phyloP scores from a whole-genome alignment of 2,797 vertebrate species.

The Dryobates pubescens region DNA sequence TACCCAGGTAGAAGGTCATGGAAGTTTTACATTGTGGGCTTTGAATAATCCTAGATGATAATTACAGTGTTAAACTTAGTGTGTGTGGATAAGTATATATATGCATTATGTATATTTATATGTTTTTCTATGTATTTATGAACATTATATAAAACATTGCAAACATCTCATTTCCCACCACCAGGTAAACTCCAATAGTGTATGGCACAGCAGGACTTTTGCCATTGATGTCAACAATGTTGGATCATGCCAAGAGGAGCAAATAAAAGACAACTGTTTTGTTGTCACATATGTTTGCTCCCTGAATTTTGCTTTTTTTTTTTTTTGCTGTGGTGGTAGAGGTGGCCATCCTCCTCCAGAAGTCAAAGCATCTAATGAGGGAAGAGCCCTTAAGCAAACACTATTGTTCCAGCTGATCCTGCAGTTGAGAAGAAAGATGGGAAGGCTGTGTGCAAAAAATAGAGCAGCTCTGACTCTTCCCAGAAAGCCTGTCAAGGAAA shows the following conservation, averaged over 20 bases:
- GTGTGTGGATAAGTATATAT: background rate
- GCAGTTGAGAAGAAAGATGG: background rate
- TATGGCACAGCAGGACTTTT: background rate
- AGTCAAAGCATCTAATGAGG: background rate
- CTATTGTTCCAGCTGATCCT: background rate
- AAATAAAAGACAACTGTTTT: background rate
- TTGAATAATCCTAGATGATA: background rate
- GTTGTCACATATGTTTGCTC: background rate
- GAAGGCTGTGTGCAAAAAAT: background rate
- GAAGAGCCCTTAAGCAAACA: background rate
- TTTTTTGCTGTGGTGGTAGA: background rate
- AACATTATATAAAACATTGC: background rate
- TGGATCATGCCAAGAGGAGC: background rate
- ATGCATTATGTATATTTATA: background rate
- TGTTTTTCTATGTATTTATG: background rate
- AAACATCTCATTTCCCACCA: background rate
- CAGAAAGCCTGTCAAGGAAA: background rate
- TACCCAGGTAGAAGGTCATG: background rate
- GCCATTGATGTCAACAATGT: background rate
- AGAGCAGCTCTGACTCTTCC: constrained; percentile 3
- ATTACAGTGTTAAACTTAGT: background rate
- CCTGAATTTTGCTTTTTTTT: background rate
- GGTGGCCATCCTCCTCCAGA: background rate
- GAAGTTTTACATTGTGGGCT: background rate
- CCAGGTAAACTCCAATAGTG: background rate